Conservation (phyloP, 2,113 vertebrate species). For the Mobula birostris region DNA sequence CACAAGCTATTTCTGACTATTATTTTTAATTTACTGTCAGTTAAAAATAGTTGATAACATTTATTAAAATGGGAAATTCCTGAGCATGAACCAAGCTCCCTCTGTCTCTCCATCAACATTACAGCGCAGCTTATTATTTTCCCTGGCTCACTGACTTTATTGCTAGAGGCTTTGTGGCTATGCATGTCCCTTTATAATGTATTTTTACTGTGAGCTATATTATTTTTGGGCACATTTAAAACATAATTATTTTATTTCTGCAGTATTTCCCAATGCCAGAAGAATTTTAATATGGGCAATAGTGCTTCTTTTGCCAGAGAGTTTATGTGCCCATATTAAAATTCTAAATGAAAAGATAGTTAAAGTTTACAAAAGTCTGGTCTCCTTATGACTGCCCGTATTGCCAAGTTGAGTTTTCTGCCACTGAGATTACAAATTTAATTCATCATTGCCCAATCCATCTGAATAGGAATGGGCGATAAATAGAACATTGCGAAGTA, state of each 20-base stretch:
- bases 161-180: not conserved
- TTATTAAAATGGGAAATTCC: not conserved
- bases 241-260: not conserved
- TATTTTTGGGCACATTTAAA: not conserved
- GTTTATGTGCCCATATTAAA: not conserved
- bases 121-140: not conserved
- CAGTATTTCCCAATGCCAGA: not conserved
- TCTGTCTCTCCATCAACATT: not conserved
- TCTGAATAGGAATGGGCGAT: not conserved
- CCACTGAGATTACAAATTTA: not conserved
- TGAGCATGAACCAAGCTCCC: not conserved
- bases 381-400: not conserved
- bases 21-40: not conserved
- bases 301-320: not conserved
- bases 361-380: not conserved
- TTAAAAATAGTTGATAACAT: not conserved
- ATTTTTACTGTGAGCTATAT: not conserved
- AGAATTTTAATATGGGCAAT: not conserved
- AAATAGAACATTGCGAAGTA: not conserved
- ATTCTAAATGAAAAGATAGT: not conserved
- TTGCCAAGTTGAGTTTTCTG: not conserved
- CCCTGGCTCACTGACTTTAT: not conserved
- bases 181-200: conserved; percentile 1
- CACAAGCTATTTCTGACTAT: not conserved
- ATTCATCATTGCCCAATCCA: not conserved